Percentiles rank a stretch among this genome's conserved stretches.
Conservation (phyloP, 37 sponge, comb jelly and placozoan species). For the Cliona cf. orientalis region DNA sequence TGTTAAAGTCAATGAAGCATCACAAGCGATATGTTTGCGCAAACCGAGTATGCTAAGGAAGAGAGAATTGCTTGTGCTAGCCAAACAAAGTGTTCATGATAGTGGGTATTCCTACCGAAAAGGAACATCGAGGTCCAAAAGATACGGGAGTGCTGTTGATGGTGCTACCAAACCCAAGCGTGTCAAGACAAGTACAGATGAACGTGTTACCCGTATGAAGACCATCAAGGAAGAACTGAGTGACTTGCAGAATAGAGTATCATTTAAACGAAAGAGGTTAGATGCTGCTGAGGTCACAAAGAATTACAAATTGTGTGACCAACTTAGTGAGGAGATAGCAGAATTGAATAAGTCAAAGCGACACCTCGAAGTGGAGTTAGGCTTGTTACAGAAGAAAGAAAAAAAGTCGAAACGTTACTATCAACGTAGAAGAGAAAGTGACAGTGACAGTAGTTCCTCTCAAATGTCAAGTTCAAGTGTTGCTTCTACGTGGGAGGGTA, state of each 20-base stretch:
- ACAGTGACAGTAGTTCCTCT: conserved; percentile 9
- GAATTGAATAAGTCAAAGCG: conserved; percentile 7
- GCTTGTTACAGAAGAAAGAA: conserved; percentile 7
- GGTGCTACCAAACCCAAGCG: neutral
- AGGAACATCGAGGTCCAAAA: conserved; percentile 5
- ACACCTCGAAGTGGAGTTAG: conserved; percentile 2
- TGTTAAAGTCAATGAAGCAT: neutral
- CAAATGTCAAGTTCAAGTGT: neutral
- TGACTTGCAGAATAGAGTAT: neutral
- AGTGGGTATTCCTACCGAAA: neutral
- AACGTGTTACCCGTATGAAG: conserved; percentile 11
- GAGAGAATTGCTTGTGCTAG: conserved; percentile 12
- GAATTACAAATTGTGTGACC: conserved; percentile 5
- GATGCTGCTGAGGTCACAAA: conserved; percentile 2
- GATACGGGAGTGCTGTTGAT: conserved; percentile 3
- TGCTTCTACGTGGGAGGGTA: neutral
- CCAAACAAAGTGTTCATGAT: conserved; percentile 8
- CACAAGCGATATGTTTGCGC: neutral
- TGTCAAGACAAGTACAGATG: conserved; percentile 13
- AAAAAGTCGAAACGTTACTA: conserved; percentile 1
- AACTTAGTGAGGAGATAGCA: conserved; percentile 5
- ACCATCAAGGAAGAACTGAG: conserved; percentile 5
- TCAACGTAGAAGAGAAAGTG: neutral
- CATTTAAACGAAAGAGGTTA: conserved; percentile 9
- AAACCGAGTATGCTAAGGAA: neutral